Evolutionary conservation across 2,113 vertebrate genomes (phyloP).

Genomic region (Pelmatolapia mariae): DNA sequence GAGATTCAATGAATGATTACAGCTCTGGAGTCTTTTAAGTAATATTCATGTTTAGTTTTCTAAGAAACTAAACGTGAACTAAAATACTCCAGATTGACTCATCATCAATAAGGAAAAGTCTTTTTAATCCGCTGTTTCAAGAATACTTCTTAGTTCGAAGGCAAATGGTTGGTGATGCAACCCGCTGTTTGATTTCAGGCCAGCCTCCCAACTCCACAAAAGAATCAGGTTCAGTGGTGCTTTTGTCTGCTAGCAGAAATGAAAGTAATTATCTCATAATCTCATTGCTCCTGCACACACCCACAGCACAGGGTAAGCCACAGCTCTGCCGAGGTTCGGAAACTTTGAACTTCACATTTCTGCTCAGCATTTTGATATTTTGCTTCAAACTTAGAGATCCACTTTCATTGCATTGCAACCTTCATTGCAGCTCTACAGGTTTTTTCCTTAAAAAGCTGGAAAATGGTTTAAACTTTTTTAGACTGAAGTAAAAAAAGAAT

Average conservation of each 20-base stretch:
- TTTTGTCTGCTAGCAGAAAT: conserved; percentile 3
- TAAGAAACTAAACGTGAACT: conserved; percentile 30
- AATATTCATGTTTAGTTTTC: conserved; percentile 59
- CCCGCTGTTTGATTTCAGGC: not conserved
- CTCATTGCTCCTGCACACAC: not conserved
- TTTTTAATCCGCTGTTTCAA: not conserved
- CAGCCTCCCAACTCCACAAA: not conserved
- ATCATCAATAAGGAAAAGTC: conserved; percentile 9
- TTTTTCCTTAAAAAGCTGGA: not conserved
- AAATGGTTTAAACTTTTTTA: not conserved
- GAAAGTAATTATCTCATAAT: not conserved
- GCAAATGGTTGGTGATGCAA: not conserved
- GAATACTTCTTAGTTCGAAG: not conserved
- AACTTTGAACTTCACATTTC: not conserved
- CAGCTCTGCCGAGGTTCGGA: not conserved
- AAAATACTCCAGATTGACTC: conserved; percentile 34
- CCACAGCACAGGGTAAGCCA: not conserved
- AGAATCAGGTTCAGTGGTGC: not conserved
- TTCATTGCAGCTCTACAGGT: not conserved
- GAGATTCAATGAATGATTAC: conserved; percentile 66
- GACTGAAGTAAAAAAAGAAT: fast-evolving
- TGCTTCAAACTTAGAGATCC: not conserved
- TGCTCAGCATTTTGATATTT: not conserved
- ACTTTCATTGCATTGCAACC: not conserved
- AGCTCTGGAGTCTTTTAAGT: conserved; percentile 56